Base-by-base conservation (phyloP, 2,113 vertebrate species). In the Alectura lathami region DNA sequence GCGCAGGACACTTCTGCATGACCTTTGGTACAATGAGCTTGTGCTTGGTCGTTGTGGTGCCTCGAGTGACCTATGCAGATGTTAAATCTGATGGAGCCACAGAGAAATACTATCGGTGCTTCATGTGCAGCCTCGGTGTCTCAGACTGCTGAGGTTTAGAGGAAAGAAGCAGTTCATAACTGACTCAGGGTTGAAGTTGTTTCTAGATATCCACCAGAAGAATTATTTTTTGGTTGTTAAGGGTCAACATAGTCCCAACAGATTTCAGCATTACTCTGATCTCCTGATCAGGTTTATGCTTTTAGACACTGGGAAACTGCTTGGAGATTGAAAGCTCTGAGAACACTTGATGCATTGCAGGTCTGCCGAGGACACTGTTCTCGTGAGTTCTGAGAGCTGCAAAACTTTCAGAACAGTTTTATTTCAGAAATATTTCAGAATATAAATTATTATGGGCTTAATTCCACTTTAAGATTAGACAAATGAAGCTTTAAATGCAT, bases 211-310 rank as follows among this genome's bases (percentile, higher is more conserved):
- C 57, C 70, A 94, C 56, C 22, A 63, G 56, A 91, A 93, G 67
- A 94, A 96, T 95, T 93, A 42, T 78, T 96, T 96, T 97, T 96
- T 96, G 87, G 91, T 97, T 96, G 88, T 96, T 95, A 91, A 74
- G 82, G 54, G 68, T 91, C 47, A 82, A 57, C 27, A 14, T 83
- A 85, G 60, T 93, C 89, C 91, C 86, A 94, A 27, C 36, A 77
- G 78, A 95, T 67, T 96, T 95, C n/a, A 77, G 56, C 34, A 9
- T 95, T 97, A 88, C 86, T 95, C 79, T n/a, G n/a, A 67, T 87
- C 75, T 92, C 42, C 72, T 84, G 59, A 84, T 94, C 43, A 80
- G 73, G 29, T 74, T 95, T 74, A 70, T 85, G 56, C 48, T 87
- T 95, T 57, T 68, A 75, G 95, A 93, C 62, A 89, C 64, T 36